A percentile compares a stretch with the other conserved stretches of the same genome.
Evolutionary conservation across 2,888 invertebrate genomes (phyloP).

Genomic region (Dryocosmus kuriphilus): DNA sequence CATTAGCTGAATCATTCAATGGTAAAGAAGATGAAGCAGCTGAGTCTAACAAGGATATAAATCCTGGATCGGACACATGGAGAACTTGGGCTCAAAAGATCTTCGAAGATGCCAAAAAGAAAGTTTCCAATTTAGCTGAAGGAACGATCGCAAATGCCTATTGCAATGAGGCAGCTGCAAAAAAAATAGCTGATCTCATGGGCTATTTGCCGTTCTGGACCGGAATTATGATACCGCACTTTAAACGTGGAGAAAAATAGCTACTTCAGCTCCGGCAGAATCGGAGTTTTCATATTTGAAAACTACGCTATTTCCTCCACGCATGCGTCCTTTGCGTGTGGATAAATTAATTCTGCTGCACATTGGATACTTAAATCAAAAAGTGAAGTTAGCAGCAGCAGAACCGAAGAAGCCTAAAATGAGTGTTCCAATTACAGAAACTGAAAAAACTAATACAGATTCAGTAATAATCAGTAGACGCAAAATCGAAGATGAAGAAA

Average conservation of each 20-base stretch:
- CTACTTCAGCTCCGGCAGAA: not conserved
- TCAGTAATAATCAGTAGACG: too few species aligned
- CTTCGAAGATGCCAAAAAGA: not conserved
- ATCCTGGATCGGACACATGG: not conserved
- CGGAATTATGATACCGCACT: not conserved
- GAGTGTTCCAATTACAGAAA: too few species aligned
- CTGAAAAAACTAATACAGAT: too few species aligned
- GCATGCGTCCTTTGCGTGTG: not conserved
- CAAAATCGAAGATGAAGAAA: too few species aligned
- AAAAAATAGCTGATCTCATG: not conserved
- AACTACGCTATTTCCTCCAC: not conserved
- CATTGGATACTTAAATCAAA: not conserved
- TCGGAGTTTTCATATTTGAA: not conserved
- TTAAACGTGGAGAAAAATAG: not conserved
- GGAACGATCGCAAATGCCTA: not conserved
- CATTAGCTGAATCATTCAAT: too few species aligned
- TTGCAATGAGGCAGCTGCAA: not conserved
- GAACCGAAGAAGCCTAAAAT: not conserved
- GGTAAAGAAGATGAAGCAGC: too few species aligned
- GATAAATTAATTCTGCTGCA: not conserved
- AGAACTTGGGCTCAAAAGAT: not conserved
- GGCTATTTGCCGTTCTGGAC: conserved; percentile 12
- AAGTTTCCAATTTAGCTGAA: not conserved
- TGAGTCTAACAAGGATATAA: too few species aligned
- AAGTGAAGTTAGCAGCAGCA: not conserved